Percentiles rank a stretch among this genome's conserved stretches.
Evolutionary conservation across 2,888 invertebrate species (phyloP).

Genomic region (Chloroclysta siterata): DNA sequence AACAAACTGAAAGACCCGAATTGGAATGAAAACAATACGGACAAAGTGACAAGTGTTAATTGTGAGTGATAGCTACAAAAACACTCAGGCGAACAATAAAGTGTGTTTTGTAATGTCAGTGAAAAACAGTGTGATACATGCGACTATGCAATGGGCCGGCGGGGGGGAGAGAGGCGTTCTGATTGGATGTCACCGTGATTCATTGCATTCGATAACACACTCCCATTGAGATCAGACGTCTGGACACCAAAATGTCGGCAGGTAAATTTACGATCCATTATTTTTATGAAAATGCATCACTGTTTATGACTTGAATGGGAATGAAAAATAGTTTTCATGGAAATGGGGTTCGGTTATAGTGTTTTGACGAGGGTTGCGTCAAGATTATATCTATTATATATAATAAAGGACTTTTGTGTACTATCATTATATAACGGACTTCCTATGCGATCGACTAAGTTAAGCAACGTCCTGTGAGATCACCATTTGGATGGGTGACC

Average conservation of each 20-base stretch:
- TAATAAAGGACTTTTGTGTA: no score
- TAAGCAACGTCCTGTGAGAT: no score
- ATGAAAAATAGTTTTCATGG: conserved; percentile 15
- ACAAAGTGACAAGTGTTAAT: conserved; percentile 23
- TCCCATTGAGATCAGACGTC: conserved; percentile 55
- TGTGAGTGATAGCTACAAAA: conserved; percentile 27
- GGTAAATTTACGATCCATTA: conserved; percentile 57
- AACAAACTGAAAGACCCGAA: conserved; percentile 1
- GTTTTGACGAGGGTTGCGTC: not conserved
- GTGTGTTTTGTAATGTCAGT: conserved; percentile 66
- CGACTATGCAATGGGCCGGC: conserved; percentile 76
- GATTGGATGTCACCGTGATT: conserved; percentile 58
- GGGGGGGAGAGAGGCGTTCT: conserved; percentile 60
- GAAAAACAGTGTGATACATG: conserved; percentile 62
- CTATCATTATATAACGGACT: no score
- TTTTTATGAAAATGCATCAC: conserved; percentile 23
- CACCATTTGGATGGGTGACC: no score
- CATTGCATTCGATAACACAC: conserved; percentile 55
- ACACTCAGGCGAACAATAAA: conserved; percentile 35
- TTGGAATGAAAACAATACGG: conserved; percentile 18
- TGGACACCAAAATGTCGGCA: conserved; percentile 72
- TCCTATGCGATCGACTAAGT: no score
- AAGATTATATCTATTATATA: not conserved
- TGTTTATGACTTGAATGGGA: conserved; percentile 21
- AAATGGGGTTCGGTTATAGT: conserved; percentile 11